Conservation (phyloP, 2,113 vertebrate species). For the Callipepla squamata region DNA sequence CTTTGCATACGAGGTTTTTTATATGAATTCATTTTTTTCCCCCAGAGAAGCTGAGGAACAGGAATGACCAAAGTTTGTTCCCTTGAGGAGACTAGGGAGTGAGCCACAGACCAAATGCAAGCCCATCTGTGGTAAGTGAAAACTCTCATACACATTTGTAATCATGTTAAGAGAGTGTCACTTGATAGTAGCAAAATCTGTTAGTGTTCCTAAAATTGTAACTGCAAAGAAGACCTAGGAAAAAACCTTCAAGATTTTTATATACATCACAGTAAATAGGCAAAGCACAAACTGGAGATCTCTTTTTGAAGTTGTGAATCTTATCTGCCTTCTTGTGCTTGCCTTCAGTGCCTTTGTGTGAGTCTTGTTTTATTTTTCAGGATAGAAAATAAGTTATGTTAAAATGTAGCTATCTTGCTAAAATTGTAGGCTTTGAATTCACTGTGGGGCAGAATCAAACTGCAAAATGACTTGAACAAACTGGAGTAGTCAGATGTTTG, state of each 20-base stretch:
- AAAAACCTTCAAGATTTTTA: background rate
- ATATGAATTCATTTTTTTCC: background rate
- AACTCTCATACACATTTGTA: background rate
- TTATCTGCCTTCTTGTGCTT: background rate
- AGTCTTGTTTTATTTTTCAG: background rate
- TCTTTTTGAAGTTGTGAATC: background rate
- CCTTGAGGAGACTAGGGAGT: background rate
- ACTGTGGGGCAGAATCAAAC: background rate
- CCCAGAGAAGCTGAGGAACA: background rate
- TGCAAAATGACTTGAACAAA: background rate
- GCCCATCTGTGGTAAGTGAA: background rate
- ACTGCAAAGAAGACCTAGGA: background rate
- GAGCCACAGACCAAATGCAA: background rate
- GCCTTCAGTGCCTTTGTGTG: rapidly evolving
- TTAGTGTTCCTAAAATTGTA: background rate
- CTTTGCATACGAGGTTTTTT: background rate
- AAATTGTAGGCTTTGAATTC: background rate
- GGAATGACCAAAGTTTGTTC: background rate
- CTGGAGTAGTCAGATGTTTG: background rate
- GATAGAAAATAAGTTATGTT: background rate
- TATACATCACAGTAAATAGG: background rate
- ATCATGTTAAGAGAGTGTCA: background rate
- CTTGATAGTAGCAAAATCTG: constrained; percentile 28
- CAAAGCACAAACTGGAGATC: background rate
- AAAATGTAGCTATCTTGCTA: background rate